Evolutionary conservation across 1,140 invertebrate genomes (phyloP).

Genomic region (Arion vulgaris): DNA sequence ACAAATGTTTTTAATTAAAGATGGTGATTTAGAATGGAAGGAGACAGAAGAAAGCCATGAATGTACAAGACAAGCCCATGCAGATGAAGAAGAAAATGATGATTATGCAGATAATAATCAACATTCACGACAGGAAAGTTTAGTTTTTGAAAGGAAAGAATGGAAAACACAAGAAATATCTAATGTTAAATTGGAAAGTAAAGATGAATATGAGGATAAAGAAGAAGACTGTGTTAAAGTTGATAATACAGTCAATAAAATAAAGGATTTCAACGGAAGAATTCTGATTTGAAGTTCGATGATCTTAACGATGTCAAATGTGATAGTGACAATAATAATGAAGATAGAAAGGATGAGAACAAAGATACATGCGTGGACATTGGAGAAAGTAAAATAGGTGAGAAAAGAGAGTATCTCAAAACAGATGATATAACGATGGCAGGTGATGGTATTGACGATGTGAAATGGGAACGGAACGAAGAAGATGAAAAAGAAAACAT

Average conservation of each 20-base stretch:
- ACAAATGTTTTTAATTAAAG: too few species aligned
- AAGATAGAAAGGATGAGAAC: background rate
- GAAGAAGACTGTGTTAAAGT: background rate
- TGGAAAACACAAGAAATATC: background rate
- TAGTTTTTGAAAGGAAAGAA: too few species aligned
- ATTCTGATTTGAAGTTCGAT: background rate
- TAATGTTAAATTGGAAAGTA: slow-evolving; percentile 4
- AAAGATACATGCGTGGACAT: background rate
- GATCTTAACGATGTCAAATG: background rate
- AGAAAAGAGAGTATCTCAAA: background rate
- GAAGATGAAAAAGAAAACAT: background rate
- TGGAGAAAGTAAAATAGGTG: background rate
- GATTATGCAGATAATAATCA: too few species aligned
- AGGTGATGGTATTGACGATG: background rate
- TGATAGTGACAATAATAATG: slow-evolving; percentile 2
- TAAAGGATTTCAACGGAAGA: background rate
- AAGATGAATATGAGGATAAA: background rate
- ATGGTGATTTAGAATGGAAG: too few species aligned
- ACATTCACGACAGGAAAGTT: too few species aligned
- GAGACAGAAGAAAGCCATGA: too few species aligned
- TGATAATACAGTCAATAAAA: background rate
- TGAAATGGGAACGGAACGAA: background rate
- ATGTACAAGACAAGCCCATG: too few species aligned
- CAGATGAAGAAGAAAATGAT: too few species aligned
- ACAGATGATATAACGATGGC: background rate